Conservation (phyloP, 2,797 vertebrate genomes). For the Chloroceryle amazona region DNA sequence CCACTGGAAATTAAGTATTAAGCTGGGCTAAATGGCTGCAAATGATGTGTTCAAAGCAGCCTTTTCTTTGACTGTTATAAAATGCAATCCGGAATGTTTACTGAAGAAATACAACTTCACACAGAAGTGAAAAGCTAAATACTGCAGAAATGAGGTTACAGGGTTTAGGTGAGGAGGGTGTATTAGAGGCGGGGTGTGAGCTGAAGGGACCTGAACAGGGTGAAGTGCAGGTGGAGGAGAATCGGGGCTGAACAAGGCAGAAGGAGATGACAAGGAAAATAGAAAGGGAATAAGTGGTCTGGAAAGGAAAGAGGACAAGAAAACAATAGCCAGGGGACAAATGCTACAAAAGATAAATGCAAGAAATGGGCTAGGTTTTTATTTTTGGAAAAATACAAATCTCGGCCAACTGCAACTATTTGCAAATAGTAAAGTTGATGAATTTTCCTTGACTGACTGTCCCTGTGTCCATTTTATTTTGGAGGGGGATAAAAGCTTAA, state of each 20-base stretch:
- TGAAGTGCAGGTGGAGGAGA: neutral
- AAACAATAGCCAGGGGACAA: neutral
- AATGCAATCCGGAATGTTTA: neutral
- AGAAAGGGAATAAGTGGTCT: neutral
- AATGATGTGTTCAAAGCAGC: neutral
- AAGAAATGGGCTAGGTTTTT: neutral
- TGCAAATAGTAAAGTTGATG: neutral
- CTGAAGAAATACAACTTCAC: neutral
- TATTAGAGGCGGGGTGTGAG: neutral
- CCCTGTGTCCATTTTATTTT: neutral
- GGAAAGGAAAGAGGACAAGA: neutral
- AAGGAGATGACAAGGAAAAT: neutral
- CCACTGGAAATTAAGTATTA: constrained; percentile 3
- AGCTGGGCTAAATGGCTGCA: constrained; percentile 5
- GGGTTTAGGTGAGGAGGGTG: neutral
- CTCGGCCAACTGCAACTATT: neutral
- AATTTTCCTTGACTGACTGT: neutral
- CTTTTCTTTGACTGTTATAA: neutral
- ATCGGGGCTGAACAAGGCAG: neutral
- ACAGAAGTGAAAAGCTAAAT: neutral
- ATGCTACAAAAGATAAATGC: neutral
- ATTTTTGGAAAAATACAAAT: neutral
- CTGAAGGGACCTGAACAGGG: neutral
- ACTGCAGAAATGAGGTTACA: neutral
- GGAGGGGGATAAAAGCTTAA: neutral